Evolutionary conservation across 2,797 vertebrate species (phyloP).

Genomic region (Thripadectes ignobilis): DNA sequence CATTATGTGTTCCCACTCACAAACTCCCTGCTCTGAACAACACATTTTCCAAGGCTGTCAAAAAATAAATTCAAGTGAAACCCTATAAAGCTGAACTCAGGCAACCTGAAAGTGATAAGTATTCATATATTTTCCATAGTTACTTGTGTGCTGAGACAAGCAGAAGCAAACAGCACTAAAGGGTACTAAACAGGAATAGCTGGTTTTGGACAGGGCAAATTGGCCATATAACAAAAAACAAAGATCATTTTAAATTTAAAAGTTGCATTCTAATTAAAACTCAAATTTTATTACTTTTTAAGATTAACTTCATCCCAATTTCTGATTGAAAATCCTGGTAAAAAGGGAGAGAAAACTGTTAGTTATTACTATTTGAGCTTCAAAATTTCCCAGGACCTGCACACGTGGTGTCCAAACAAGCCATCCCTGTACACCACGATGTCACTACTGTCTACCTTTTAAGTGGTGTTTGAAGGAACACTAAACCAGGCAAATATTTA

Average conservation of each 20-base stretch:
- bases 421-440: background rate
- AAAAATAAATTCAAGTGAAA: background rate
- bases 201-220: background rate
- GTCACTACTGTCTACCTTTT: background rate
- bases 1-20: background rate
- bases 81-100: background rate
- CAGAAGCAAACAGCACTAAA: background rate
- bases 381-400: background rate
- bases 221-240: background rate
- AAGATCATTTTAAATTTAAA: background rate
- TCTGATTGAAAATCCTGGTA: background rate
- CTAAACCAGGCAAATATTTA: background rate
- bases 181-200: background rate
- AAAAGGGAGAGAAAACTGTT: background rate
- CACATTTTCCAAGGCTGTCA: background rate
- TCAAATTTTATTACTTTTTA: background rate
- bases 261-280: background rate
- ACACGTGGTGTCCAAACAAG: background rate
- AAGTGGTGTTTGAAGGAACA: background rate
- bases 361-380: background rate
- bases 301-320: background rate
- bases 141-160: background rate
- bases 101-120: background rate
- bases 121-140: background rate
- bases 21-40: background rate